Evolutionary conservation across 2,797 vertebrate species (phyloP).

Genomic region (Peromyscus attwateri): DNA sequence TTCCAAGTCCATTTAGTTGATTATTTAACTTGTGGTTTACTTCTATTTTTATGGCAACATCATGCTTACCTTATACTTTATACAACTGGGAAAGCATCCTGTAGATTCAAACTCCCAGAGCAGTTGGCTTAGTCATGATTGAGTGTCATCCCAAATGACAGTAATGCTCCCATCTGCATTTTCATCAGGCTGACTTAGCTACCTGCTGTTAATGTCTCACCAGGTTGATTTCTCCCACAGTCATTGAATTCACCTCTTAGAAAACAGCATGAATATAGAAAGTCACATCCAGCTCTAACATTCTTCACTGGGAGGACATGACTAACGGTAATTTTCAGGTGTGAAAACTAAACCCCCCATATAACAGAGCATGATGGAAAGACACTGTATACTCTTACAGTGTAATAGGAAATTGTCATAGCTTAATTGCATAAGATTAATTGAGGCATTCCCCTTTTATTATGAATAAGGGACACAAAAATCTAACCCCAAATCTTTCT

Average conservation of each 20-base stretch:
- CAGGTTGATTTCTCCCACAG: conserved; percentile 68
- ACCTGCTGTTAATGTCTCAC: conserved; percentile 55
- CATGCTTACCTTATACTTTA: conserved; percentile 45
- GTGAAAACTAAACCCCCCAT: conserved; percentile 79
- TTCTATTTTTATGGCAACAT: conserved; percentile 26
- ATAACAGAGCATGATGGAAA: conserved; percentile 72
- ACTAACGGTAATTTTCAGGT: conserved; percentile 37
- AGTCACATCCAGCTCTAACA: conserved; percentile 68
- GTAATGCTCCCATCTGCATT: conserved; percentile 48
- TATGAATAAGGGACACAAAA: conserved; percentile 18
- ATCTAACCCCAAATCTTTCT: background rate
- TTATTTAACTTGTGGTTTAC: background rate
- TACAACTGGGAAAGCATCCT: background rate
- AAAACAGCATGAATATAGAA: conserved; percentile 70
- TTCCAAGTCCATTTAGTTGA: conserved; percentile 7
- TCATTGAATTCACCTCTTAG: conserved; percentile 69
- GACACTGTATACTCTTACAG: conserved; percentile 62
- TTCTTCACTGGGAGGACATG: conserved; percentile 16
- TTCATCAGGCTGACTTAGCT: conserved; percentile 46
- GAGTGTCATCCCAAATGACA: conserved; percentile 65
- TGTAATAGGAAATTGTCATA: conserved; percentile 69
- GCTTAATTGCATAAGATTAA: conserved; percentile 9
- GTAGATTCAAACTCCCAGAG: conserved; percentile 55
- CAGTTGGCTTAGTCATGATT: conserved; percentile 61
- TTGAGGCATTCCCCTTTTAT: background rate